phyloP scores from a whole-genome alignment of 2,113 vertebrate species.

The Lethenteron camtschaticum region DNA sequence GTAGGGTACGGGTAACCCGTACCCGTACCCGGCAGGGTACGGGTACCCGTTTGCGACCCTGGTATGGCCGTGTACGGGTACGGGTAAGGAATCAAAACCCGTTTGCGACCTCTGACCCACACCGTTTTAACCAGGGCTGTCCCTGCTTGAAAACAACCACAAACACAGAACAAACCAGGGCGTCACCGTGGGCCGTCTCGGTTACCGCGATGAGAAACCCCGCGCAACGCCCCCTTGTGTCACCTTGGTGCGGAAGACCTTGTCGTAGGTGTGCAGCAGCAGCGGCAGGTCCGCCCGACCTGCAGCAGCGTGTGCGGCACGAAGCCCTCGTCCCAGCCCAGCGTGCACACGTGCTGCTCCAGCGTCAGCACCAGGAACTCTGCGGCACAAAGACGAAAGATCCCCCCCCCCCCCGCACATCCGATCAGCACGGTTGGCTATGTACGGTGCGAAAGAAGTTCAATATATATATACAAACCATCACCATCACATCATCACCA shows the following conservation, averaged over 20 bases:
- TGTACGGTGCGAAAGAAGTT: too few species aligned
- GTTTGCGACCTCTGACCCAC: neutral
- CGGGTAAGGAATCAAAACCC: neutral
- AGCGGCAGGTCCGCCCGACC: slow-evolving; percentile 57
- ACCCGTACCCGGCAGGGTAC: too few species aligned
- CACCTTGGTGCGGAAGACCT: slow-evolving; percentile 80
- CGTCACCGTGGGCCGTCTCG: slow-evolving; percentile 1
- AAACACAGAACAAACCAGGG: neutral
- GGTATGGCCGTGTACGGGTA: neutral
- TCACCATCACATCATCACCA: neutral
- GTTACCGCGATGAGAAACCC: neutral
- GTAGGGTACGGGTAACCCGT: too few species aligned
- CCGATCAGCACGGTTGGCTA: neutral
- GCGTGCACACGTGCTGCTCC: slow-evolving; percentile 66
- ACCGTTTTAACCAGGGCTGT: neutral
- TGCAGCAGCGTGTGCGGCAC: slow-evolving; percentile 75
- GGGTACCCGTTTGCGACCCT: too few species aligned
- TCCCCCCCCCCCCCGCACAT: neutral
- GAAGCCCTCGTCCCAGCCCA: slow-evolving; percentile 76
- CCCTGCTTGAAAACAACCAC: neutral
- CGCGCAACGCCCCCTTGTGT: slow-evolving; percentile 11
- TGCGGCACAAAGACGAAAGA: slow-evolving; percentile 14
- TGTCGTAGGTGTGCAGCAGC: slow-evolving; percentile 78
- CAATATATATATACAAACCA: neutral
- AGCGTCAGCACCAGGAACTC: slow-evolving; percentile 77